Conservation (phyloP, 2,797 vertebrate species). For the Prunella strophiata region DNA sequence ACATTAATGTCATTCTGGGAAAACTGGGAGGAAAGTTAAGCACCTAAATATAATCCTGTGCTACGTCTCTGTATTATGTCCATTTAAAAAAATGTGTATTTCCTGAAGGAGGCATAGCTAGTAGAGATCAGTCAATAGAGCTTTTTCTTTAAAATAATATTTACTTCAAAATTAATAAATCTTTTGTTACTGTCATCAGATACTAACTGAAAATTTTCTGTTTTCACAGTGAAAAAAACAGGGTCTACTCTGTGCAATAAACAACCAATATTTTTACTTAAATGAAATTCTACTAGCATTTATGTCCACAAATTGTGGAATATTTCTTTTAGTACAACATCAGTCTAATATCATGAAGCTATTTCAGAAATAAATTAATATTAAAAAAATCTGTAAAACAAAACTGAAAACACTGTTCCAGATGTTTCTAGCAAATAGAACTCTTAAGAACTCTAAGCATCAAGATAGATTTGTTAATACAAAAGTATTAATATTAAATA, state of each 20-base stretch:
- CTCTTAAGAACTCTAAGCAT: not conserved
- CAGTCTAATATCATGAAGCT: not conserved
- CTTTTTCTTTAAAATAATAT: not conserved
- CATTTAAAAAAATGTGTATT: not conserved
- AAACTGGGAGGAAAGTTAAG: not conserved
- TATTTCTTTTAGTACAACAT: not conserved
- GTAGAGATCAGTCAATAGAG: not conserved
- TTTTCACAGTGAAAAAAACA: not conserved
- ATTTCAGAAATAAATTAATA: not conserved
- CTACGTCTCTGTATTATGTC: not conserved
- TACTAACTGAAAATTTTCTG: not conserved
- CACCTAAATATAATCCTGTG: not conserved
- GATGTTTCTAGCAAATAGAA: not conserved
- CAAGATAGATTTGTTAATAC: not conserved
- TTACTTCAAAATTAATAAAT: not conserved
- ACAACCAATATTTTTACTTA: not conserved
- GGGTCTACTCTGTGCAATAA: not conserved
- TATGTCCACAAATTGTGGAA: not conserved
- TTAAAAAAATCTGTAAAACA: not conserved
- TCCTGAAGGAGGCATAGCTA: not conserved
- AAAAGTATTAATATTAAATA: not conserved
- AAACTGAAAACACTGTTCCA: not conserved
- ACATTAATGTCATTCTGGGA: not conserved
- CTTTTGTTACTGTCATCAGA: not conserved
- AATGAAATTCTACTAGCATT: not conserved